These are phyloP conservation scores for Coendou prehensilis DNA, from an alignment of 2,797 vertebrate species.

Conservation along the genomic window DNA sequence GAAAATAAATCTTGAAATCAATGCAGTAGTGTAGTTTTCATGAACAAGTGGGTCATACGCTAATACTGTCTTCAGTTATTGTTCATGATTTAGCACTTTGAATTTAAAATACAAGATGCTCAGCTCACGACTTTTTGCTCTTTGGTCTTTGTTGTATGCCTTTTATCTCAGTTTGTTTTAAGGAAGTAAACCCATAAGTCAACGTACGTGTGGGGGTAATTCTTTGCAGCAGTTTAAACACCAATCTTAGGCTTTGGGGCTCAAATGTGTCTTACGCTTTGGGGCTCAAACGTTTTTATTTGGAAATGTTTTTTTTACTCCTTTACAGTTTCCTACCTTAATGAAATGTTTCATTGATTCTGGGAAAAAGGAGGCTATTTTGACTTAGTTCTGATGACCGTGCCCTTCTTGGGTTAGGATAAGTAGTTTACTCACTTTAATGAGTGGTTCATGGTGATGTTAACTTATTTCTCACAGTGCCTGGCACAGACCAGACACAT, in stretches of 20 bases:
- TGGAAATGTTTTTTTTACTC: constrained; percentile 3
- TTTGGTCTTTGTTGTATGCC: neutral
- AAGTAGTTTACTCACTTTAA: neutral
- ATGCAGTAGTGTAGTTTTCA: neutral
- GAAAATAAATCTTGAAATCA: neutral
- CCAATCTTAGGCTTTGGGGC: neutral
- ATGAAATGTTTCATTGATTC: constrained; percentile 32
- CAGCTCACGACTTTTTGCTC: neutral
- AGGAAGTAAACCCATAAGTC: neutral
- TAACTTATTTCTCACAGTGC: neutral
- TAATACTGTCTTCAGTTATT: constrained; percentile 39
- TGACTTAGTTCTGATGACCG: constrained; percentile 16
- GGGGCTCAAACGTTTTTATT: neutral
- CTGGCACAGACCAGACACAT: neutral
- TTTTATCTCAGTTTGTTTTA: constrained; percentile 57
- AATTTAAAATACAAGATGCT: neutral
- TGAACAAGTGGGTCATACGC: neutral
- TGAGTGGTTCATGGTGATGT: neutral
- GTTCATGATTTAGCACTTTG: neutral
- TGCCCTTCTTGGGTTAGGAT: neutral
- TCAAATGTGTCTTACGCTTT: neutral
- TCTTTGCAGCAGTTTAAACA: constrained; percentile 46
- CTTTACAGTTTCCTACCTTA: constrained; percentile 17
- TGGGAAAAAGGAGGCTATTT: neutral
- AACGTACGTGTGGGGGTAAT: neutral